phyloP scores from a whole-genome alignment of 2,888 invertebrate genomes.

The Clivina fossor region DNA sequence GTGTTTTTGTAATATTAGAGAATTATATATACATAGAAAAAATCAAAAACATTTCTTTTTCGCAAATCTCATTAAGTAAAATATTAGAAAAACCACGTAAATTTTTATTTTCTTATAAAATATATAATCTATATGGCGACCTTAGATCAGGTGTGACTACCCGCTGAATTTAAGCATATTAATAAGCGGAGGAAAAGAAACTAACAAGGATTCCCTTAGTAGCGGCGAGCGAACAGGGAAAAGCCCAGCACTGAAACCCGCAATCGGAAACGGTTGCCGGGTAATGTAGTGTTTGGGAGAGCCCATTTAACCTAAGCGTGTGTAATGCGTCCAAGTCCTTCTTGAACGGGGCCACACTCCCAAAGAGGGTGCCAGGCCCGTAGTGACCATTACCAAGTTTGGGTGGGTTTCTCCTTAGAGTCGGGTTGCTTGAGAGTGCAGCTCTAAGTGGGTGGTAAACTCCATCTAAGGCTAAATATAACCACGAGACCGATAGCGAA shows the following conservation, averaged over 20 bases:
- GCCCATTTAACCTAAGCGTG: slow-evolving; percentile 47
- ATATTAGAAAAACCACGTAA: too few species aligned
- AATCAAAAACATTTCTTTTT: too few species aligned
- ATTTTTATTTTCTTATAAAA: too few species aligned
- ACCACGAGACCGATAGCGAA: slow-evolving; percentile 56
- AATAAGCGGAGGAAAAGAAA: slow-evolving; percentile 64
- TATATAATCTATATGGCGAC: too few species aligned
- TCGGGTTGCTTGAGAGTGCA: background rate
- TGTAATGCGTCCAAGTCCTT: slow-evolving; percentile 55
- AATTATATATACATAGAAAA: too few species aligned
- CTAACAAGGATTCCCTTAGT: slow-evolving; percentile 62
- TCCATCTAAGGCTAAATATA: slow-evolving; percentile 59
- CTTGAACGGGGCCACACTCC: slow-evolving; percentile 49
- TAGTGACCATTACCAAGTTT: too few species aligned
- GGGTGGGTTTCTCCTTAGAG: slow-evolving; percentile 43
- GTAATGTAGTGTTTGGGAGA: slow-evolving; percentile 55
- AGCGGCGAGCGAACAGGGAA: slow-evolving; percentile 54
- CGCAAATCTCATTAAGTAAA: too few species aligned
- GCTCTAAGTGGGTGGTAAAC: background rate
- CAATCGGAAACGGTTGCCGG: slow-evolving; percentile 41
- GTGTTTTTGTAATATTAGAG: too few species aligned
- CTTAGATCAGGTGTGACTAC: too few species aligned
- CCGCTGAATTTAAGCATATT: too few species aligned
- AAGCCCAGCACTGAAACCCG: slow-evolving; percentile 54
- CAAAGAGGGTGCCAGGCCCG: slow-evolving; percentile 39